These are phyloP conservation scores for Ctena decussata DNA, from an alignment of 2,888 invertebrate genomes.

Conservation along the genomic window DNA sequence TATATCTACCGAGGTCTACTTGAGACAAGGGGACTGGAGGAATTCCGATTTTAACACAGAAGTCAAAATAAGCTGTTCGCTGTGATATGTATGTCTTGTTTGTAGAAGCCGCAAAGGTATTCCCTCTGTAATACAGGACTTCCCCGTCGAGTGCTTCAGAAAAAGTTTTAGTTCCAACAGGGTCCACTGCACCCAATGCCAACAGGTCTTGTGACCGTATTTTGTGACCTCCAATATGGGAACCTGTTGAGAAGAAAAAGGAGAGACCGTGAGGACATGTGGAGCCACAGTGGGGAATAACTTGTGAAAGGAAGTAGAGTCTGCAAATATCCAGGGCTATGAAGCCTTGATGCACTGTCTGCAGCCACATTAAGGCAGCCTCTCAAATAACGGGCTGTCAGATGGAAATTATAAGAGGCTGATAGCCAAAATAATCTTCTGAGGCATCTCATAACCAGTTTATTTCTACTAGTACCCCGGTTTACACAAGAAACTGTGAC, in stretches of 20 bases:
- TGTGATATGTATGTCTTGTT: background rate
- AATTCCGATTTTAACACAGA: background rate
- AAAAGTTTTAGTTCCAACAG: background rate
- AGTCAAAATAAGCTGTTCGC: background rate
- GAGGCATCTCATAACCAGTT: conserved; percentile 18
- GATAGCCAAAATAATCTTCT: conserved; percentile 1
- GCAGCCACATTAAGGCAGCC: conserved; percentile 10
- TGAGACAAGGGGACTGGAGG: background rate
- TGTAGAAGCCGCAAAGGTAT: background rate
- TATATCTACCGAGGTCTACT: background rate
- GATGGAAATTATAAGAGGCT: conserved; percentile 17
- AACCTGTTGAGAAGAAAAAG: background rate
- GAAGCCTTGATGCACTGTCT: conserved; percentile 11
- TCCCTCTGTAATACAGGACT: background rate
- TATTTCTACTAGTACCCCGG: conserved; percentile 17
- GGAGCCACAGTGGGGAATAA: background rate
- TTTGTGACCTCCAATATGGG: background rate
- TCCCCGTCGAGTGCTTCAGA: background rate
- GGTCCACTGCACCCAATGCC: background rate
- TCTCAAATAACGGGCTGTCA: background rate
- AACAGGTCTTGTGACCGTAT: background rate
- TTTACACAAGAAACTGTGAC: conserved; percentile 2
- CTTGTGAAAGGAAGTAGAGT: background rate
- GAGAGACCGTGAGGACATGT: background rate
- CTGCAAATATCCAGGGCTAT: background rate